These are phyloP conservation scores for Chaenogobius annularis DNA, from an alignment of 2,113 vertebrate genomes.

Conservation along the genomic window DNA sequence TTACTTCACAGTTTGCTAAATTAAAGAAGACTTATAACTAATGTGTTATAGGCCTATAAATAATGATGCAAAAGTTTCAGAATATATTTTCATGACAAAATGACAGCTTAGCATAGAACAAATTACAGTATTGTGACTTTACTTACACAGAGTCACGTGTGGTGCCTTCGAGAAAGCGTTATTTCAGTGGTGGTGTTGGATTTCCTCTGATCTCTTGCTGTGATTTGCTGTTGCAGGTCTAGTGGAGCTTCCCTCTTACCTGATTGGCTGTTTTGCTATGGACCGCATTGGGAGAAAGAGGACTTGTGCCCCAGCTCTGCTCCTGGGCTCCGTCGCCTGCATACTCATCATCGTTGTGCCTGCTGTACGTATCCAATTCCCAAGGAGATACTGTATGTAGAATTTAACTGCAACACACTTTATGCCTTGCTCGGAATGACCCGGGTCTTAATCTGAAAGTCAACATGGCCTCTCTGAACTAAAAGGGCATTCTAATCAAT, in stretches of 20 bases:
- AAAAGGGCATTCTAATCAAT: background rate
- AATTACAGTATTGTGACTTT: background rate
- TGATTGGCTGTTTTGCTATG: constrained; percentile 85
- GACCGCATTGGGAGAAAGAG: constrained; percentile 87
- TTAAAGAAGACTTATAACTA: too few species aligned
- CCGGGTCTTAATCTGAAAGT: constrained; percentile 14
- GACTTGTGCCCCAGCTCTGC: constrained; percentile 82
- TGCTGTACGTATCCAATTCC: constrained; percentile 66
- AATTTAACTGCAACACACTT: background rate
- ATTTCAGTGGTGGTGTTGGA: constrained; percentile 27
- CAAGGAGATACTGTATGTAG: background rate
- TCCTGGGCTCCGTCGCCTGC: constrained; percentile 81
- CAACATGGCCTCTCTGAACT: constrained; percentile 47
- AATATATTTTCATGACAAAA: background rate
- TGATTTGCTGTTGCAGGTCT: constrained; percentile 79
- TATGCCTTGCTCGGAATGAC: background rate
- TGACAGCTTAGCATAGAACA: background rate
- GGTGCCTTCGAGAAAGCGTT: constrained; percentile 8
- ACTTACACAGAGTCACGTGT: background rate
- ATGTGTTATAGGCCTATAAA: too few species aligned
- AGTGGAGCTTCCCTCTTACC: constrained; percentile 88
- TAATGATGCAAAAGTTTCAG: too few species aligned
- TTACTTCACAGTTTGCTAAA: too few species aligned
- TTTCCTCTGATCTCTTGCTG: constrained; percentile 32
- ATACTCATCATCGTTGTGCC: constrained; percentile 84